Evolutionary conservation across 2,113 vertebrate species (phyloP).

Genomic region (Larimichthys polyactis): DNA sequence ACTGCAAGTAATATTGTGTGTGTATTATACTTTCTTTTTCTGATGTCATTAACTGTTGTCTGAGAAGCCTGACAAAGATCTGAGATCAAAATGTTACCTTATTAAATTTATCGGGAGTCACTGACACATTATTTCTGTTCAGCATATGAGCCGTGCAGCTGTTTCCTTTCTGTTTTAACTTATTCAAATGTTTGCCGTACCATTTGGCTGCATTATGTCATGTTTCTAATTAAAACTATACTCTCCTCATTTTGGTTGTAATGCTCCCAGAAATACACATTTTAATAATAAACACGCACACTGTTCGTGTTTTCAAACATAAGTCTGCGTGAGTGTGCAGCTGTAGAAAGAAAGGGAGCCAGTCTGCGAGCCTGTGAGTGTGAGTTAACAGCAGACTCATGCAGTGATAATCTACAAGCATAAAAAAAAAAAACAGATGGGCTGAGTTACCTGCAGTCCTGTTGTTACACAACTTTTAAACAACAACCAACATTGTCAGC

Average conservation of each 20-base stretch:
- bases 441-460: slow-evolving; percentile 63
- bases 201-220: slow-evolving; percentile 14
- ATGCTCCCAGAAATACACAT: slow-evolving; percentile 15
- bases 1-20: neutral
- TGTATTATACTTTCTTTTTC: slow-evolving; percentile 18
- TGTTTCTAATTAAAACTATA: slow-evolving; percentile 28
- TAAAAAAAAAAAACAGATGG: slow-evolving; percentile 64
- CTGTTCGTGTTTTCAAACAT: slow-evolving; percentile 32
- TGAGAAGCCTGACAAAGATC: slow-evolving; percentile 5
- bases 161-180: neutral
- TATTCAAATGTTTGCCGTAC: neutral
- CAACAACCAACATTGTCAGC: slow-evolving; percentile 56
- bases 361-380: slow-evolving; percentile 45
- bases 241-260: neutral
- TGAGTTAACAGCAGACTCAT: slow-evolving; percentile 53
- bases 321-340: slow-evolving; percentile 50
- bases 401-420: slow-evolving; percentile 58
- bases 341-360: slow-evolving; percentile 30
- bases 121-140: slow-evolving; percentile 7
- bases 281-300: neutral
- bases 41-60: slow-evolving; percentile 18
- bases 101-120: slow-evolving; percentile 8
- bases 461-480: slow-evolving; percentile 59
- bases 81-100: slow-evolving; percentile 1
- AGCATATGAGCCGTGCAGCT: neutral